A percentile compares a stretch with the other conserved stretches of the same genome.
These are phyloP conservation scores for Tetramorium alpestre DNA, from an alignment of 1,140 invertebrate species.

Conservation along the genomic window DNA sequence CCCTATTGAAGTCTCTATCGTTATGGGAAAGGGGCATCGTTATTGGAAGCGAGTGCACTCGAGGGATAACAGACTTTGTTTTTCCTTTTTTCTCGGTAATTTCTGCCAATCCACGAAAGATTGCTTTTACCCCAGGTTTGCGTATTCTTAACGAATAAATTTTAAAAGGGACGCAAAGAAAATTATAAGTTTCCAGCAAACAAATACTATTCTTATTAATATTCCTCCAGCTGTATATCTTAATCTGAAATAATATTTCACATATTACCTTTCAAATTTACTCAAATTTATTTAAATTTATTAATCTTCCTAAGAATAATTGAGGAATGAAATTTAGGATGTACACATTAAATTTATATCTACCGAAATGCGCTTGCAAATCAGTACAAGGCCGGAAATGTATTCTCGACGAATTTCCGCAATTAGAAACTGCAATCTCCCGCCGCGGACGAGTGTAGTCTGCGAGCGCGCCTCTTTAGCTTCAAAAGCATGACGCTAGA, in stretches of 20 bases:
- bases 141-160: not conserved
- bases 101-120: not conserved
- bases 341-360: not conserved
- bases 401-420: slow-evolving; percentile 25
- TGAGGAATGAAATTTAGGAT: not conserved
- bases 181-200: not conserved
- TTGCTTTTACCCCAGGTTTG: slow-evolving; percentile 28
- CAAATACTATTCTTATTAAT: not conserved
- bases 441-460: not conserved
- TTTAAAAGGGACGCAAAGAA: not conserved
- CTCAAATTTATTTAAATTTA: not conserved
- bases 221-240: not conserved
- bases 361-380: not conserved
- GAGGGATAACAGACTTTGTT: slow-evolving; percentile 57
- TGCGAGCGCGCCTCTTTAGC: slow-evolving; percentile 8
- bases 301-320: not conserved
- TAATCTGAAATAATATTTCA: not conserved
- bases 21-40: slow-evolving; percentile 14
- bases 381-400: not conserved
- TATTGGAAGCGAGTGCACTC: slow-evolving; percentile 33
- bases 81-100: slow-evolving; percentile 50
- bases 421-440: slow-evolving; percentile 33
- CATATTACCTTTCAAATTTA: not conserved
- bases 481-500: slow-evolving; percentile 42
- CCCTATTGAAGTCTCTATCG: not conserved